These are phyloP conservation scores for Agrochola lota DNA, from an alignment of 2,888 invertebrate species.

Conservation along the genomic window DNA sequence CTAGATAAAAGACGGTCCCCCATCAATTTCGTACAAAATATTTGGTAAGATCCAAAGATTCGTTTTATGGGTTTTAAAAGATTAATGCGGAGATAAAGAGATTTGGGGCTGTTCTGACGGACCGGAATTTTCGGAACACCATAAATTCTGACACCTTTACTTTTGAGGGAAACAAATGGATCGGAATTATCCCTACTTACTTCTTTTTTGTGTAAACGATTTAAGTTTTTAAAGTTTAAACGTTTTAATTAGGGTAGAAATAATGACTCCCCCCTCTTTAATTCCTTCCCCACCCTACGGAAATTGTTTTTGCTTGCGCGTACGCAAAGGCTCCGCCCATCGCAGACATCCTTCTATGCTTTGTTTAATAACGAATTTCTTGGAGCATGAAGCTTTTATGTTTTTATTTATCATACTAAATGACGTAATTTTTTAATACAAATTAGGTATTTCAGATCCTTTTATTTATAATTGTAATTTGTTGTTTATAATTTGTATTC, in stretches of 20 bases:
- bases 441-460: conserved; percentile 32
- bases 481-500: conserved; percentile 16
- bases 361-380: conserved; percentile 78
- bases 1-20: conserved; percentile 85
- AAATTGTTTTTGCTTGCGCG: conserved; percentile 71
- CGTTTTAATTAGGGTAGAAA: conserved; percentile 66
- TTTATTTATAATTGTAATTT: conserved; percentile 37
- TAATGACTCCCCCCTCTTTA: conserved; percentile 64
- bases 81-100: conserved; percentile 88
- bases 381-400: conserved; percentile 75
- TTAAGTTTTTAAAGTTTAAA: conserved; percentile 57
- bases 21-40: conserved; percentile 90
- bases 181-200: conserved; percentile 50
- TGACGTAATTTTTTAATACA: conserved; percentile 51
- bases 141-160: conserved; percentile 85
- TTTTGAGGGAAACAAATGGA: conserved; percentile 65
- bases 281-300: conserved; percentile 66
- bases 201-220: conserved; percentile 56
- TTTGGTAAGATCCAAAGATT: conserved; percentile 88
- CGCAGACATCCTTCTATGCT: conserved; percentile 80
- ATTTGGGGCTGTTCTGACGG: conserved; percentile 83
- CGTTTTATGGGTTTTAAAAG: conserved; percentile 87
- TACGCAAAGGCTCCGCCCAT: conserved; percentile 82
- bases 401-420: conserved; percentile 53
- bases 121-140: conserved; percentile 80